Base-by-base conservation (phyloP, 2,113 vertebrate species). In the Eonycteris spelaea region DNA sequence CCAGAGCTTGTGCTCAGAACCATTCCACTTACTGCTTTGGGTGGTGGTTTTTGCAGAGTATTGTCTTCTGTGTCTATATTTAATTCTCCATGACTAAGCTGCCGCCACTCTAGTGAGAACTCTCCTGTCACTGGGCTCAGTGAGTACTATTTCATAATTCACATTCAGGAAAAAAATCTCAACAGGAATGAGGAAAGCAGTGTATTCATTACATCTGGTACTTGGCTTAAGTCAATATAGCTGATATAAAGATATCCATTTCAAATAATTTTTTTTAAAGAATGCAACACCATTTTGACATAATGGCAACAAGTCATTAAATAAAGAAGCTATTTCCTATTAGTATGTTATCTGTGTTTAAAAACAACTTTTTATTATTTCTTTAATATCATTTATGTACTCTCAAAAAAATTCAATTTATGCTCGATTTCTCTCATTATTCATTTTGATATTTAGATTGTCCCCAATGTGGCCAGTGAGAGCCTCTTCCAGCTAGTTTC, bases 301-400 rank as follows among this genome's bases (percentile, higher is more conserved):
- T 75, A 28, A 22, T 89, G 65, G 18, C 18, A 61, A 73, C 82
- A 89, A 38, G 21, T 71, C 84, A 57, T 70, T 55, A 53, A 43
- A 24, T 75, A n/a, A 61, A 65, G 61, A 61, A 89, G 33, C 18
- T 63, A 18, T 16, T 57, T 82, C 26, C 19, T 86, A 10, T 61
- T 38, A 33, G 3, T 45, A 5, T 28, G 3, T 35, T n/a, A 79
- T 45, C 70, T 86, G 14, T 79, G 33, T 51, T 86, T 85, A 51
- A 71, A 84, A 86, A 67, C 40, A 22, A 48, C 57, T 45, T 85
- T 40, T 73, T 57, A 15, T 83, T 80, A 75, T 35, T 96, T 74
- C 38, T 93, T 73, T 74, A 79, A 26, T 83, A 30, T 55, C 24
- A 38, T 33, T 55, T 83, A 55, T n/a, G 28, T 40, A 53, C 7